phyloP scores from a whole-genome alignment of 2,113 vertebrate genomes.

The Sialia sialis region DNA sequence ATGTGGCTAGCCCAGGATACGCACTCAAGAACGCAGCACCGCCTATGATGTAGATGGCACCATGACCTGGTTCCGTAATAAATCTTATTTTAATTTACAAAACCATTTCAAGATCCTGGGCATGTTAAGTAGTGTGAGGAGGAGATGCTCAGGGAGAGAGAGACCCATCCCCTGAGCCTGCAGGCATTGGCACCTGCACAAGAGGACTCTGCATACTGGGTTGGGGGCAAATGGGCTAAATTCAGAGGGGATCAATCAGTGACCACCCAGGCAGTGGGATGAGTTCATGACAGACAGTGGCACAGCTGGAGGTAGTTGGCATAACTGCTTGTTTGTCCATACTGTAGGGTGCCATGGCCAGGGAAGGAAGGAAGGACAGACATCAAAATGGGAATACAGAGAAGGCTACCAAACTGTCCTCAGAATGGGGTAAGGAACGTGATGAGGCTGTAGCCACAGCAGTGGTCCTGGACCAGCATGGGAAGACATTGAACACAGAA shows the following conservation, averaged over 20 bases:
- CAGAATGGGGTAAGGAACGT: not conserved
- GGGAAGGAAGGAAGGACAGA: not conserved
- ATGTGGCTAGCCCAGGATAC: not conserved
- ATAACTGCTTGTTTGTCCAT: not conserved
- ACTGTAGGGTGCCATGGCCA: accelerated
- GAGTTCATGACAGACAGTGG: not conserved
- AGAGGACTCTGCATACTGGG: accelerated
- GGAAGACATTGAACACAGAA: not conserved
- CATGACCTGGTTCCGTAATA: not conserved
- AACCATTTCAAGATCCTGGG: not conserved
- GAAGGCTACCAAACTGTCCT: not conserved
- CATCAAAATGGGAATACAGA: accelerated
- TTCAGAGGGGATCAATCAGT: not conserved
- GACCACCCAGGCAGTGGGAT: too few species aligned
- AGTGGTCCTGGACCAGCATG: too few species aligned
- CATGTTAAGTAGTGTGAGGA: not conserved
- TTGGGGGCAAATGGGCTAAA: not conserved
- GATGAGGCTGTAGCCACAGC: not conserved
- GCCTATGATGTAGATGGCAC: not conserved
- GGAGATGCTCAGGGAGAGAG: not conserved
- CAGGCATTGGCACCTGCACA: accelerated
- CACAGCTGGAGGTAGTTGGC: not conserved
- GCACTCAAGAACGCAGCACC: not conserved
- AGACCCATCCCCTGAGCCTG: accelerated
- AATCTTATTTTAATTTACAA: not conserved